Evolutionary conservation across 2,797 vertebrate genomes (phyloP), one percentile per base, ranked within the genome.

Genomic region (Anguilla megastoma): DNA sequence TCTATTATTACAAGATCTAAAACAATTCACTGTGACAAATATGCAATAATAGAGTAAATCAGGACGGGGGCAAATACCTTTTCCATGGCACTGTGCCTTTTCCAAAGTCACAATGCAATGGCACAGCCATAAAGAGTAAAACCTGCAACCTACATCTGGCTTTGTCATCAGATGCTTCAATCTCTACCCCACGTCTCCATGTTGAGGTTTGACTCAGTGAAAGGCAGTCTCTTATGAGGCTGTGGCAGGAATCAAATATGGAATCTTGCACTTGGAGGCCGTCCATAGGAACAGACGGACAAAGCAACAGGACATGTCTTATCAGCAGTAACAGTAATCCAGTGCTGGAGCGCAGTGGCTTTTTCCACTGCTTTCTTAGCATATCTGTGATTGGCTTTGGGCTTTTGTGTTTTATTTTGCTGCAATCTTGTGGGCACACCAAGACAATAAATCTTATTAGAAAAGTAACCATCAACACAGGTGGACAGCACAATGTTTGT

Each of bases 211-310:
- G 33, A 48, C 33, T 80, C 18, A 48, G 45, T n/a, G 79, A 48
- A 50, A 10, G 79, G 79, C 41, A 82, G 16, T 50, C 41, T 82
- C 5, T 8, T 48, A n/a, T 50, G 24, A 82, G 21, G 79, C 79
- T 18, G 6, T 50, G 45, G 21, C 6, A 82, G 45, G 79, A 82
- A 50, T 24, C 18, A 82, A 82, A 18, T 48, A 52, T 84, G 10
- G 52, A 52, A 58, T 54, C 54, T 54, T 84, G 48, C 27, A n/a
- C 41, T 48, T 50, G 79, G 79, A 48, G 21, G 21, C 79, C 10
- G 41, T 82, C 83, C 50, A 58, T 4, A 3, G 16, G 84, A 66
- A 60, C 88, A 89, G 86, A 89, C 56, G 90, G 90, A 92, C 91
- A 92, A 79, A 58, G 60, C 85, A 36, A 60, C 71, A 71, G 88